Evolutionary conservation across 2,888 invertebrate genomes (phyloP), one percentile per base, ranked within the genome.

Genomic region (Anthoptus insignis): DNA sequence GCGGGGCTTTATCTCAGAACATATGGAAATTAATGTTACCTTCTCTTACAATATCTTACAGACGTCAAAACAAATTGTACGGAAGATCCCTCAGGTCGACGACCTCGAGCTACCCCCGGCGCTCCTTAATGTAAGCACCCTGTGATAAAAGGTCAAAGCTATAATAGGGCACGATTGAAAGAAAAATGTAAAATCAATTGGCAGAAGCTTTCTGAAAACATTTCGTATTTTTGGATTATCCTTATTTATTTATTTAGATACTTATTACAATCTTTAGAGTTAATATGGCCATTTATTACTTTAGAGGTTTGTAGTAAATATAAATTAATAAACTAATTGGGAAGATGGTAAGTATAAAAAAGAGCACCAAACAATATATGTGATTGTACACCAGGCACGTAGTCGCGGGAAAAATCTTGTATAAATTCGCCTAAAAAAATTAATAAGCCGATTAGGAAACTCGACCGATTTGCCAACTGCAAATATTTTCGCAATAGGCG

Each of bases 21-120:
- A 64, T 63, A 34, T 59, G 64, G 37, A 67, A 59, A 69, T 53
- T 49, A 32, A 54, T 64, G 64, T 69, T 65, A 67, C 70, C 73
- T 71, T 69, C 74, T 71, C 70, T 72, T 53, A 66, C 72, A 76
- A 72, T 59, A 71, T 72, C 67, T 66, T 68, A 59, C 65, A 76
- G 77, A 76, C 74, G 78, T 79, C 83, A 76, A 76, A 81, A 76
- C 80, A 81, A 83, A 82, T 83, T 82, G 77, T 76, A 73, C 73
- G 75, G 79, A 81, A 83, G 78, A 80, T 76, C 74, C 71, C 72
- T 69, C 73, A 73, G 83, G 82, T 84, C 84, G 80, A 73, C 77
- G 81, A 70, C 79, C 83, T 81, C 83, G 80, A 78, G 73, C 81
- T 80, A 81, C 81, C 78, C 81, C 74, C 68, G 73, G 78, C 78